Evolutionary conservation across 2,797 vertebrate genomes (phyloP).

Genomic region (Spondyliosoma cantharus): DNA sequence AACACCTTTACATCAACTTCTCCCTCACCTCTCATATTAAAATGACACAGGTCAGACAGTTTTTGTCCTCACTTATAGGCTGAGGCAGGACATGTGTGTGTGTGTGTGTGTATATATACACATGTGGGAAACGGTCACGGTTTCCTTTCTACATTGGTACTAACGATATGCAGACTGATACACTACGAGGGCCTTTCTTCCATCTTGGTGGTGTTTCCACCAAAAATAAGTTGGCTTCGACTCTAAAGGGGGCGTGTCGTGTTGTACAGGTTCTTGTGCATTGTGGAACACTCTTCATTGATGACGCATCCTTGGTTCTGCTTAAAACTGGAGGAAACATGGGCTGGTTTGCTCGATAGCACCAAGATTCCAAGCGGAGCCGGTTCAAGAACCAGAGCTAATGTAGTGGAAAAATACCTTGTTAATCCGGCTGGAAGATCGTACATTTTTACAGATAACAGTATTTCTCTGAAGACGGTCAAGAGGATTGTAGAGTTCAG

Average conservation of each 20-base stretch:
- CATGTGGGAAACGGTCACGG: constrained; percentile 7
- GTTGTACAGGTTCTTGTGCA: too few species aligned
- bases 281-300: too few species aligned
- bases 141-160: constrained; percentile 35
- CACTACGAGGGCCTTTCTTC: too few species aligned
- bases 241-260: too few species aligned
- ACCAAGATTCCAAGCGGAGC: too few species aligned
- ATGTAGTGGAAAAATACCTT: too few species aligned
- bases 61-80: constrained; percentile 6
- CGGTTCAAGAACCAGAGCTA: too few species aligned
- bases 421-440: background rate
- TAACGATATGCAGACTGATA: constrained; percentile 13
- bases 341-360: too few species aligned
- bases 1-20: background rate
- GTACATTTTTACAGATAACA: background rate
- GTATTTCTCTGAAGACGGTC: background rate
- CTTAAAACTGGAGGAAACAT: too few species aligned
- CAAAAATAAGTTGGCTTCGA: too few species aligned
- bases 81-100: constrained; percentile 18
- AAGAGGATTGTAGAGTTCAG: background rate
- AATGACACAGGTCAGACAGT: background rate
- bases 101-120: constrained; percentile 9
- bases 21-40: background rate
- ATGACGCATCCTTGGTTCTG: too few species aligned
- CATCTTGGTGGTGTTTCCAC: too few species aligned